Base-by-base conservation (phyloP, 2,888 invertebrate species). In the Podabrus alpinus region DNA sequence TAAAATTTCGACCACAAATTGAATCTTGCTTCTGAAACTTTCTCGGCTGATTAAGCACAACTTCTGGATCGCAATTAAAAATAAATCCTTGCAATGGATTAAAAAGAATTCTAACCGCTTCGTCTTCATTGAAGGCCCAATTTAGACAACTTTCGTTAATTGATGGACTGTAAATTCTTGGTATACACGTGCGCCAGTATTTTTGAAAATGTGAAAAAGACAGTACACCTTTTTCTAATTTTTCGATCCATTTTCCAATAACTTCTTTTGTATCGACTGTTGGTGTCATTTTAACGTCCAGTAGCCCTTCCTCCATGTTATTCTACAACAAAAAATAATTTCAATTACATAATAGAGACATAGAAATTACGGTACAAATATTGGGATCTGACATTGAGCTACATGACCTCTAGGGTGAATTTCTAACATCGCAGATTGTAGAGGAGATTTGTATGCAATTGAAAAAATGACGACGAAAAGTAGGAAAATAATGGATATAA, bases 1-100 rank as follows among this genome's bases (percentile, higher is more conserved):
- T 97, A 88, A 99, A 99, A 25, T 98, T 97, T 82, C 94, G 91
- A 0, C 98, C 98, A 87, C 99, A 99, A 0, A 98, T 92, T 13
- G 95, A 93, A 7, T 94, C 92, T 9, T 94, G 92, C 78, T 91
- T 92, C 80, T 94, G 94, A 80, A 91, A 90, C 79, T 91, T 89
- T 45, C 90, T 90, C 9, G 92, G 84, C 78, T 90, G 89, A 74
- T 91, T 89, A 29, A 94, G 86, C 0, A 92, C 90, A 62, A 90
- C 90, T 60, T 89, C 88, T 21, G 93, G 92, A 86, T 92, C 90
- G 13, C 92, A 92, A 81, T 94, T 93, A 86, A 94, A 94, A 69
- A 97, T 93, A 84, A 97, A 97, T 84, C 93, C 92, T 84, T 96
- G 94, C 70, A 97, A 84, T 0, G 94, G 91, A 80, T 92, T 91